phyloP scores from a whole-genome alignment of 2,113 vertebrate species.

The Lanius ludovicianus region DNA sequence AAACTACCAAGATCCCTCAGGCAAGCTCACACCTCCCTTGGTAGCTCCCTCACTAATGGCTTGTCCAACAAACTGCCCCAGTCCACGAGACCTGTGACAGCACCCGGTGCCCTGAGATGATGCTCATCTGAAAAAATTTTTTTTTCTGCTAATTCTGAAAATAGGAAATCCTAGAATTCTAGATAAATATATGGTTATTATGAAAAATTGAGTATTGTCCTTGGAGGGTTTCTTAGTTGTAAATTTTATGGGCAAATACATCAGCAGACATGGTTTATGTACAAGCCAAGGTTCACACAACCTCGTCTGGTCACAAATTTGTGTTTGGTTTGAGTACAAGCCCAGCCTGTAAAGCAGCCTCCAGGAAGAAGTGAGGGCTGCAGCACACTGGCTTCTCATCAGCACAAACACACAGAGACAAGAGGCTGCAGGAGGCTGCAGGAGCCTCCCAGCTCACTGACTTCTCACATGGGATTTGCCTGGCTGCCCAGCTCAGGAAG shows the following conservation, averaged over 20 bases:
- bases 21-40: accelerated
- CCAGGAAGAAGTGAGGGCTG: not conserved
- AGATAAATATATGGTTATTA: not conserved
- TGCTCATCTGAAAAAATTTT: not conserved
- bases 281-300: not conserved
- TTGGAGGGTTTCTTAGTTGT: not conserved
- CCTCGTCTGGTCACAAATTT: not conserved
- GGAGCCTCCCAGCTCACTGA: not conserved
- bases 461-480: not conserved
- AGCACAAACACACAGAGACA: not conserved
- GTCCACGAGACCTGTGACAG: not conserved
- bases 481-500: not conserved
- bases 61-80: not conserved
- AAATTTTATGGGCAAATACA: not conserved
- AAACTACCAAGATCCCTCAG: not conserved
- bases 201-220: not conserved
- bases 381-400: not conserved
- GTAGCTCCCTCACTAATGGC: not conserved
- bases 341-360: not conserved
- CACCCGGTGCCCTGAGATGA: accelerated
- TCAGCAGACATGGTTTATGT: not conserved
- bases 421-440: not conserved
- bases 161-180: not conserved
- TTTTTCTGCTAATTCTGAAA: not conserved
- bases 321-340: not conserved